Conservation (phyloP, 2,888 invertebrate genomes). For the Cremastobaeus sp. region DNA sequence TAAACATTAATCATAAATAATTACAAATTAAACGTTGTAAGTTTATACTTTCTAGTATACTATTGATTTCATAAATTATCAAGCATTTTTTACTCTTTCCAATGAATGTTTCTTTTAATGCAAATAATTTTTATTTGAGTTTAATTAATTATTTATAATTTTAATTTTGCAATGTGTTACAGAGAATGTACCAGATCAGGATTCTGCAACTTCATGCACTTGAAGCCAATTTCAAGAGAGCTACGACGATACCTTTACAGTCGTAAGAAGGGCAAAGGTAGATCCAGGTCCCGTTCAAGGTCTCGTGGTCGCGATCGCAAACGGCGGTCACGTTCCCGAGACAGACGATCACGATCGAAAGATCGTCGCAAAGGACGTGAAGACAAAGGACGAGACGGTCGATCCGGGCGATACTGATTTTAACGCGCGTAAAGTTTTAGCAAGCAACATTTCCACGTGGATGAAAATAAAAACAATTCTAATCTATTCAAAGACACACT, state of each 20-base stretch:
- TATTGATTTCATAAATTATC: too few species aligned
- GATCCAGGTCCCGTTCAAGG: conserved; percentile 82
- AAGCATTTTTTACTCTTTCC: too few species aligned
- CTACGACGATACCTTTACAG: conserved; percentile 90
- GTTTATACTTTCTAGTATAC: too few species aligned
- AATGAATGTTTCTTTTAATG: too few species aligned
- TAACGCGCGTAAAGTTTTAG: conserved; percentile 2
- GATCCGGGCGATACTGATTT: conserved; percentile 79
- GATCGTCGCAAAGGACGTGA: conserved; percentile 77
- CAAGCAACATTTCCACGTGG: conserved; percentile 10
- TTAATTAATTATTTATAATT: too few species aligned
- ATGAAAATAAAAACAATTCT: too few species aligned
- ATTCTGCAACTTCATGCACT: conserved; percentile 99
- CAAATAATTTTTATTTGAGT: conserved; percentile 1
- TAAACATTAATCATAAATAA: too few species aligned
- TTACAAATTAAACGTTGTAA: too few species aligned
- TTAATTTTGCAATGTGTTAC: conserved; percentile 60
- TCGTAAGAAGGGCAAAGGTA: conserved; percentile 81
- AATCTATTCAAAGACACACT: too few species aligned
- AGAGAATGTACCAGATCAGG: conserved; percentile 98
- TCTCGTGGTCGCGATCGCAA: conserved; percentile 79
- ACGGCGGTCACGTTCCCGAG: conserved; percentile 76
- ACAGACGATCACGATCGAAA: conserved; percentile 75
- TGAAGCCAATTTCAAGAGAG: conserved; percentile 98
- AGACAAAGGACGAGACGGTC: conserved; percentile 77